Conservation (phyloP, 2,113 vertebrate genomes). For the pig (Sus scrofa) region T2T-Sscrofa CM000817.6:48537501-48538000, state of each 20-base stretch:
- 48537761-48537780: background rate
- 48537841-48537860: background rate
- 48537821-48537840: background rate
- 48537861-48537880: background rate
- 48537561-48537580: background rate
- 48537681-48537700: background rate
- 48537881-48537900: background rate
- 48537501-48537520: background rate
- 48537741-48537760: background rate
- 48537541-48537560: background rate
- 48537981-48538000: background rate
- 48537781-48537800: background rate
- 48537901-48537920: no score
- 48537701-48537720: accelerated
- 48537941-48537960: background rate
- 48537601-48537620: background rate
- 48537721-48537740: background rate
- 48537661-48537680: accelerated
- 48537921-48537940: background rate
- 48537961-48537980: background rate
- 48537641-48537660: background rate
- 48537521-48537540: background rate
- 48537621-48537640: background rate
- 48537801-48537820: background rate
- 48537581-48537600: background rate